Conservation (phyloP, 2,797 vertebrate genomes). For the Octomys mimax region DNA sequence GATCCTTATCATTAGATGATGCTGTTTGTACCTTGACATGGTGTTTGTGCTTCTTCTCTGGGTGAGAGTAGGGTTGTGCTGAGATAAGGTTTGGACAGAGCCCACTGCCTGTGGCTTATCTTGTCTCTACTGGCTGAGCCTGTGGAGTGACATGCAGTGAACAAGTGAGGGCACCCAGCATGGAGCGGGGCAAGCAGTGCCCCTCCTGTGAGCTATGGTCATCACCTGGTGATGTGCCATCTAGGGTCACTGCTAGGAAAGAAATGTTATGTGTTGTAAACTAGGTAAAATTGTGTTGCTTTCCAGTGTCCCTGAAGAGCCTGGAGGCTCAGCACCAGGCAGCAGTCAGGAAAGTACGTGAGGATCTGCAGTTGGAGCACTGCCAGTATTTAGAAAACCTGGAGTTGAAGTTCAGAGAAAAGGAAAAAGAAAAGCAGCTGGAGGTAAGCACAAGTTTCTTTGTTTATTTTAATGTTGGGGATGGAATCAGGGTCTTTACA, state of each 20-base stretch:
- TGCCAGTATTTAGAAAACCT: conserved; percentile 87
- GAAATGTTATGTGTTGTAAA: not conserved
- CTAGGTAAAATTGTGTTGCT: not conserved
- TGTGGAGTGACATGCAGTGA: not conserved
- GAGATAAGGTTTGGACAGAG: not conserved
- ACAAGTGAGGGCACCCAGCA: not conserved
- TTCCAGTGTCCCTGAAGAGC: conserved; percentile 77
- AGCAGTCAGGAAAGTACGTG: conserved; percentile 85
- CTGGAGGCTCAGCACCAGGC: conserved; percentile 88
- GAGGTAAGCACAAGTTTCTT: conserved; percentile 87
- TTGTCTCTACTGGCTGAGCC: not conserved
- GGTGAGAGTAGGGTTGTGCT: not conserved
- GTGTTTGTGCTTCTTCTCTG: not conserved
- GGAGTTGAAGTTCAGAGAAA: conserved; percentile 83
- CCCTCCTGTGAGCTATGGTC: not conserved
- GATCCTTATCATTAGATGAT: not conserved
- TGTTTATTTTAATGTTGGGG: not conserved
- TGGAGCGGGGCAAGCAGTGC: not conserved
- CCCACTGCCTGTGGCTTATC: not conserved
- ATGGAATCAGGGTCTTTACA: not conserved
- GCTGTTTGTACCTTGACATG: too few species aligned
- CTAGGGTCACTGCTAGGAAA: not conserved
- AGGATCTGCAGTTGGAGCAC: conserved; percentile 87
- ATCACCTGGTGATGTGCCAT: not conserved
- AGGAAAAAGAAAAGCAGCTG: conserved; percentile 90